phyloP scores from a whole-genome alignment of 2,888 invertebrate genomes.

The Malthinus flaveolus region DNA sequence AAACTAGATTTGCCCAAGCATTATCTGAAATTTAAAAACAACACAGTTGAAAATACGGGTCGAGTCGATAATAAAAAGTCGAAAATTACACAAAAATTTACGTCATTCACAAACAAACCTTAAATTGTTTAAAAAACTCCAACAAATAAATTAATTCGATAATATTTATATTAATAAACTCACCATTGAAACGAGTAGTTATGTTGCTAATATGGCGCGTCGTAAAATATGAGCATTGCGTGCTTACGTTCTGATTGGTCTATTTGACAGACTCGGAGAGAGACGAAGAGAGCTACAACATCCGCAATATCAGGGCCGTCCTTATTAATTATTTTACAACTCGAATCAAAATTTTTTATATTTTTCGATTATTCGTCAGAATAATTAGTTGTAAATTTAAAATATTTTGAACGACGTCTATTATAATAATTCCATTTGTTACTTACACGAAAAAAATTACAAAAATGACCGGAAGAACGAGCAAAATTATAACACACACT shows the following conservation, averaged over 20 bases:
- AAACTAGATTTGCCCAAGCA: slow-evolving; percentile 49
- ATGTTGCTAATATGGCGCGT: slow-evolving; percentile 57
- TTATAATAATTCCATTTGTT: not conserved
- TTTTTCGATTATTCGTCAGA: too few relatives aligned
- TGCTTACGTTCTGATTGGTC: slow-evolving; percentile 17
- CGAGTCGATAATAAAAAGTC: slow-evolving; percentile 9
- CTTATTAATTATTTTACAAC: not conserved
- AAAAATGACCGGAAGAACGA: slow-evolving; percentile 10
- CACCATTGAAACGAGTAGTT: slow-evolving; percentile 55
- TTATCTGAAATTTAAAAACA: slow-evolving; percentile 44
- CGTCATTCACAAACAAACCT: not conserved
- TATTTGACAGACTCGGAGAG: slow-evolving; percentile 16
- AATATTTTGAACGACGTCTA: too few relatives aligned
- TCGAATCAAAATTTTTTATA: too few relatives aligned
- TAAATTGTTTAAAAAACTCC: not conserved
- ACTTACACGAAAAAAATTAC: slow-evolving; percentile 16
- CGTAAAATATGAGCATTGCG: slow-evolving; percentile 48
- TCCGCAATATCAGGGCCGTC: slow-evolving; percentile 37
- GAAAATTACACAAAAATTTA: slow-evolving; percentile 7
- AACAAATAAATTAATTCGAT: not conserved
- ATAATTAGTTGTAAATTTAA: too few relatives aligned
- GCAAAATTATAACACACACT: slow-evolving; percentile 8
- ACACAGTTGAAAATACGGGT: slow-evolving; percentile 17
- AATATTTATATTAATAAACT: slow-evolving; percentile 37
- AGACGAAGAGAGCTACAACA: slow-evolving; percentile 41